Evolutionary conservation across 2,797 vertebrate species (phyloP).

Genomic region (Epinephelus coioides): DNA sequence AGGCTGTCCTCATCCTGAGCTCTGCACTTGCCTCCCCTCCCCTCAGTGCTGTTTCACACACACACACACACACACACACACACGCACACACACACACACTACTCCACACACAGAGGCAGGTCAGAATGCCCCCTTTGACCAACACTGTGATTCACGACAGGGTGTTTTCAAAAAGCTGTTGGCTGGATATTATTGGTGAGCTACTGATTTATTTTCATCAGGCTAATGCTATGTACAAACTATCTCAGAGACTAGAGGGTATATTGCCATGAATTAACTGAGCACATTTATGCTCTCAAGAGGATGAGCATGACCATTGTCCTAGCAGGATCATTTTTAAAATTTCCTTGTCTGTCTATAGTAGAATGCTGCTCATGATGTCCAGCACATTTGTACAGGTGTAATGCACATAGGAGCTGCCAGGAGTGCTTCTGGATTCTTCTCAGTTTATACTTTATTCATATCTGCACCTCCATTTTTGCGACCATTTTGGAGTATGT

Average conservation of each 20-base stretch:
- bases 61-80: neutral
- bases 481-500: neutral
- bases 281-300: neutral
- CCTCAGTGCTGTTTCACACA: slow-evolving; percentile 17
- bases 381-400: neutral
- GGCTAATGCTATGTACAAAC: neutral
- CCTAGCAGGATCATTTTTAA: no score
- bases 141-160: slow-evolving; percentile 7
- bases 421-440: neutral
- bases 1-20: slow-evolving; percentile 48
- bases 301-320: no score
- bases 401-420: neutral
- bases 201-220: neutral
- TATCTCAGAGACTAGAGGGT: neutral
- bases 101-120: slow-evolving; percentile 12
- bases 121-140: slow-evolving; percentile 15
- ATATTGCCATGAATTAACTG: neutral
- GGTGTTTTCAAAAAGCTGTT: neutral
- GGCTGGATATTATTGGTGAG: neutral
- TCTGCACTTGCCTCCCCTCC: slow-evolving; percentile 5
- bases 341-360: no score
- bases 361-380: neutral
- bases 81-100: slow-evolving; percentile 22
- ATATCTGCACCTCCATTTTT: neutral
- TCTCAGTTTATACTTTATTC: neutral